Conservation (phyloP, 2,797 vertebrate species). For the Malacoctenus gilli region DNA sequence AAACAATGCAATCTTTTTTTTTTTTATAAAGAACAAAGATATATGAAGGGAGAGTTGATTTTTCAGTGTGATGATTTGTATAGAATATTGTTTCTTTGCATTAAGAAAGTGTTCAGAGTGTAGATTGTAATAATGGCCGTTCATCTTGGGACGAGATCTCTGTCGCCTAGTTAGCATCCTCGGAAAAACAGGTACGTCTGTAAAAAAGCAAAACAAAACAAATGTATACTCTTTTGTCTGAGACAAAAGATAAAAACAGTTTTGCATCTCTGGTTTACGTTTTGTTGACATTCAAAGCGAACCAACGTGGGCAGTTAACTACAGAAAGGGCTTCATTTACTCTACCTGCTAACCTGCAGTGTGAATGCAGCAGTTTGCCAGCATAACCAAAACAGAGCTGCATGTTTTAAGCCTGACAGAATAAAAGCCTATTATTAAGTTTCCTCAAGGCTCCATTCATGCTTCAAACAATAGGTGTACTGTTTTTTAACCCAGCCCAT, state of each 20-base stretch:
- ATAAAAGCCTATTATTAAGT: too few relatives aligned
- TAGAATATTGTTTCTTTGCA: slow-evolving; percentile 34
- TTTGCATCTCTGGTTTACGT: background rate
- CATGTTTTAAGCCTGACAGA: too few relatives aligned
- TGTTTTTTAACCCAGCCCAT: slow-evolving; percentile 25
- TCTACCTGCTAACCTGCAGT: background rate
- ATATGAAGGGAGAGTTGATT: slow-evolving; percentile 60
- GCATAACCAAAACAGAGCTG: too few relatives aligned
- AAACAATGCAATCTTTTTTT: slow-evolving; percentile 46
- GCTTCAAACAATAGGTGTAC: slow-evolving; percentile 31
- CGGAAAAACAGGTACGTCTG: background rate
- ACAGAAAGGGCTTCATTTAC: too few relatives aligned
- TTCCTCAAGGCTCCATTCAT: slow-evolving; percentile 14
- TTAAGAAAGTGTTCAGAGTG: slow-evolving; percentile 29
- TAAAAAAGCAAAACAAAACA: slow-evolving; percentile 6
- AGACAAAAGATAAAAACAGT: slow-evolving; percentile 3
- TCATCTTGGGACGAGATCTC: slow-evolving; percentile 34
- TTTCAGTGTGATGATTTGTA: slow-evolving; percentile 25
- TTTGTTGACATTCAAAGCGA: too few relatives aligned
- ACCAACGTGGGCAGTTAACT: too few relatives aligned
- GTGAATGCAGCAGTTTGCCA: too few relatives aligned
- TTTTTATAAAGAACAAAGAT: slow-evolving; percentile 22
- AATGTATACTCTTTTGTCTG: too few relatives aligned
- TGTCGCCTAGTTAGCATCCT: slow-evolving; percentile 33
- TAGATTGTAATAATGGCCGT: slow-evolving; percentile 16